phyloP scores from a whole-genome alignment of 2,797 vertebrate genomes.

The Podarcis siculus region DNA sequence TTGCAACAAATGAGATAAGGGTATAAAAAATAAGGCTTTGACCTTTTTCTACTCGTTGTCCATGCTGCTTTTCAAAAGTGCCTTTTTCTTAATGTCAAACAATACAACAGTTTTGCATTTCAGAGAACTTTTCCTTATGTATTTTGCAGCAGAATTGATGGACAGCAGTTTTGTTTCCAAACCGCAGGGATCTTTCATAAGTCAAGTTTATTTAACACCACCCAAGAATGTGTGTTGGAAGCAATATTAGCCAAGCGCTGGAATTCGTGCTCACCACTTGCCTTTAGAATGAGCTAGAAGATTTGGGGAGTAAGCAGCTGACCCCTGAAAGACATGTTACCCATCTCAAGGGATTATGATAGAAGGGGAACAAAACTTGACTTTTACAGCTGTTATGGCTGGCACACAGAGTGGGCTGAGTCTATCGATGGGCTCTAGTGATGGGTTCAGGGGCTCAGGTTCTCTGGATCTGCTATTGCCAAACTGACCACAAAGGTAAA shows the following conservation, averaged over 20 bases:
- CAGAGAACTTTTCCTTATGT: slow-evolving; percentile 53
- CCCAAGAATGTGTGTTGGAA: neutral
- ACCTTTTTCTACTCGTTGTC: slow-evolving; percentile 46
- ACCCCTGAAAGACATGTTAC: neutral
- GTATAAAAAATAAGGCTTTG: slow-evolving; percentile 50
- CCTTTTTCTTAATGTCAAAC: neutral
- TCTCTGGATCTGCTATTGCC: neutral
- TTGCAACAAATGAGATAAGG: slow-evolving; percentile 56
- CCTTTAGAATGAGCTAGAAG: neutral
- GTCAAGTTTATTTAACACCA: neutral
- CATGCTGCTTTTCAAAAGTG: slow-evolving; percentile 24
- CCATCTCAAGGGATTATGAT: too few species aligned
- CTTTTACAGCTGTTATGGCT: too few species aligned
- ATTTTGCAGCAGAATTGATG: slow-evolving; percentile 17
- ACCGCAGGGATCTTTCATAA: neutral
- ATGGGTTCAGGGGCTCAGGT: neutral
- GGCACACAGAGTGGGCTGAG: neutral
- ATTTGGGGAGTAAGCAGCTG: neutral
- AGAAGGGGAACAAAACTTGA: too few species aligned
- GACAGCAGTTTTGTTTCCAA: neutral
- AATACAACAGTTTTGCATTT: slow-evolving; percentile 41
- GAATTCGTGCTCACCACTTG: neutral
- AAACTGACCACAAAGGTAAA: neutral
- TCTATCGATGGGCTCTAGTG: neutral
- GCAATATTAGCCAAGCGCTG: neutral